A percentile compares a stretch with the other conserved stretches of the same genome.
These are phyloP conservation scores for Acrobasis repandana DNA, from an alignment of 2,888 invertebrate genomes.

Conservation along the genomic window DNA sequence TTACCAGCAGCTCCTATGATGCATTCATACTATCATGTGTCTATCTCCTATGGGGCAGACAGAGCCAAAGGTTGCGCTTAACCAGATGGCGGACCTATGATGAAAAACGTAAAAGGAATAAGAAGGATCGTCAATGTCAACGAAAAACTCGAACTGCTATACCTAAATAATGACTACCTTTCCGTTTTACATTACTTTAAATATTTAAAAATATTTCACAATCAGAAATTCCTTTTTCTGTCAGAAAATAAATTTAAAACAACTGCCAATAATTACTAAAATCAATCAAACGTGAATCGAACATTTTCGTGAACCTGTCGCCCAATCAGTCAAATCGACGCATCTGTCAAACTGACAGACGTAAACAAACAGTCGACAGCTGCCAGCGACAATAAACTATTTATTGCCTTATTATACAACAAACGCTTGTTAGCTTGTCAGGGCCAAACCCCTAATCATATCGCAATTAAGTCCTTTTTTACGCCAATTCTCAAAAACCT, in stretches of 20 bases:
- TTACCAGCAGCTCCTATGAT: no score
- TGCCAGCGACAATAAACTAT: slow-evolving; percentile 77
- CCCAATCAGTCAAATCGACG: slow-evolving; percentile 19
- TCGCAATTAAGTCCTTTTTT: slow-evolving; percentile 78
- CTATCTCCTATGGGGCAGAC: no score
- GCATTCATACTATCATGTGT: no score
- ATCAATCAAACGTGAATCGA: neutral
- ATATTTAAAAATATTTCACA: no score
- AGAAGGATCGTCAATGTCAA: no score
- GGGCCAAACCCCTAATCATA: slow-evolving; percentile 76
- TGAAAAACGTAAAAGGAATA: no score
- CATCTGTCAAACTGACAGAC: slow-evolving; percentile 57
- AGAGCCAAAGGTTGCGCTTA: no score
- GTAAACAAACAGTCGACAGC: slow-evolving; percentile 72
- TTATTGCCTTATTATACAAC: slow-evolving; percentile 72
- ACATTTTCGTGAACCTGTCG: neutral
- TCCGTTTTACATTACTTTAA: no score
- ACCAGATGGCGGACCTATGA: no score
- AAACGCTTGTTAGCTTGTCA: slow-evolving; percentile 76
- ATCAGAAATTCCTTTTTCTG: no score
- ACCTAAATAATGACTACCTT: no score
- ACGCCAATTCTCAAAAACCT: slow-evolving; percentile 68
- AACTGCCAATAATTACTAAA: neutral
- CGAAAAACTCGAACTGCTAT: no score
- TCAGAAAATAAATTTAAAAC: neutral